These are phyloP conservation scores for Dendroctonus ponderosae DNA, from an alignment of 1,140 invertebrate genomes.

Conservation along the genomic window DNA sequence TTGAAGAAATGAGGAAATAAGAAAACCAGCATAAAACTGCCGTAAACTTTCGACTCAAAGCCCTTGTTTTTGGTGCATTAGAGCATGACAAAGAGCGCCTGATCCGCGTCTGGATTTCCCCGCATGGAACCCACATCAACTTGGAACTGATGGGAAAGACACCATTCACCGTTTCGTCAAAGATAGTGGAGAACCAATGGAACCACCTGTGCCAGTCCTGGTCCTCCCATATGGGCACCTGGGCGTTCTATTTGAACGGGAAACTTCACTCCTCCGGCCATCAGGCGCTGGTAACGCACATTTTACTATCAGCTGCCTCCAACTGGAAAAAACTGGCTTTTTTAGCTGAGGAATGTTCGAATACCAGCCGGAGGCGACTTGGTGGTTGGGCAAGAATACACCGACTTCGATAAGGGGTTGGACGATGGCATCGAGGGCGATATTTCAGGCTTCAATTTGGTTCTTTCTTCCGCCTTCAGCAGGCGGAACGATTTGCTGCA, in stretches of 20 bases:
- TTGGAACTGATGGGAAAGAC: slow-evolving; percentile 57
- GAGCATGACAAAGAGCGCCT: slow-evolving; percentile 60
- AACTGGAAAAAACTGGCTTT: slow-evolving; percentile 3
- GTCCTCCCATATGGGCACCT: slow-evolving; percentile 58
- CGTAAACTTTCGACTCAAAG: no score
- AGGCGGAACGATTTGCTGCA: no score
- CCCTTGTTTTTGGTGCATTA: slow-evolving; percentile 41
- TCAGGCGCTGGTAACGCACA: slow-evolving; percentile 52
- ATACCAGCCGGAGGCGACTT: slow-evolving; percentile 62
- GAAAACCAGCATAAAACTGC: no score
- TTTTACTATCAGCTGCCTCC: no score
- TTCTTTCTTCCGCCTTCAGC: slow-evolving; percentile 57
- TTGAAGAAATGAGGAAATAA: not conserved
- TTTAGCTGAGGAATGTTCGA: slow-evolving; percentile 47
- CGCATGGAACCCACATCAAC: slow-evolving; percentile 56
- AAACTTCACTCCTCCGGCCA: slow-evolving; percentile 51
- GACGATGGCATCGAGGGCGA: slow-evolving; percentile 67
- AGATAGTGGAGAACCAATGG: slow-evolving; percentile 59
- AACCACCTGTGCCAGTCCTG: slow-evolving; percentile 67
- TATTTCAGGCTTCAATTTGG: slow-evolving; percentile 65
- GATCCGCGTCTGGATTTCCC: slow-evolving; percentile 60
- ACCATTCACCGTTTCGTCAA: slow-evolving; percentile 52
- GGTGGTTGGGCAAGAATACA: slow-evolving; percentile 66
- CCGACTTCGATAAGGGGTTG: slow-evolving; percentile 61
- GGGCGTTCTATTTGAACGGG: slow-evolving; percentile 61